A percentile compares a stretch with the other conserved stretches of the same genome.
phyloP scores from a whole-genome alignment of 2,888 invertebrate genomes.

The Lasioglossum malachurum region DNA sequence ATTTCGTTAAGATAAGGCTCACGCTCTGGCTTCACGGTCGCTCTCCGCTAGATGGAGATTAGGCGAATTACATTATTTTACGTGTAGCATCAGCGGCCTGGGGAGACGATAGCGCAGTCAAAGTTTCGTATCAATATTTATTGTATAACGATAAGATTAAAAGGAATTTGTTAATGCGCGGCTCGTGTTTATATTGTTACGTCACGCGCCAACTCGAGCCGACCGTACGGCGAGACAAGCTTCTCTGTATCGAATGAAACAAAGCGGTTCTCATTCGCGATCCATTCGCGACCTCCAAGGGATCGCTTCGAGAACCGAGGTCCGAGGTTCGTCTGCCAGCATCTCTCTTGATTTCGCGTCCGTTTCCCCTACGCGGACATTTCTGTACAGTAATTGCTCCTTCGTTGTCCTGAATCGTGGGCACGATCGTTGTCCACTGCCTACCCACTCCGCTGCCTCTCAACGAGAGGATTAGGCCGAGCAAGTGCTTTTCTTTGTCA shows the following conservation, averaged over 20 bases:
- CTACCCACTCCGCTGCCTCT: too few species aligned
- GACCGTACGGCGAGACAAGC: constrained; percentile 64
- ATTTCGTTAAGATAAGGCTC: constrained; percentile 79
- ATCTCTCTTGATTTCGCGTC: not conserved
- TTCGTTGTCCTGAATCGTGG: too few species aligned
- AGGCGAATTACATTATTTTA: constrained; percentile 80
- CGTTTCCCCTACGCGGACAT: not conserved
- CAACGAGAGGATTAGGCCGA: too few species aligned
- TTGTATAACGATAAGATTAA: constrained; percentile 82
- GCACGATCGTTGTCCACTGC: too few species aligned
- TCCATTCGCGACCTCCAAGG: not conserved
- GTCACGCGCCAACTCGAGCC: constrained; percentile 70
- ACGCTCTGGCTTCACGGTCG: constrained; percentile 64
- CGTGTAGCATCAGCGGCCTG: constrained; percentile 66
- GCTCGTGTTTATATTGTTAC: constrained; percentile 81
- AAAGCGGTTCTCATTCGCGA: constrained; percentile 75
- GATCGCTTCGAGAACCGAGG: not conserved
- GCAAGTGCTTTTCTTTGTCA: too few species aligned
- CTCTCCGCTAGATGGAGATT: constrained; percentile 73
- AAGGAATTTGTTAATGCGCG: constrained; percentile 78
- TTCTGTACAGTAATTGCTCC: too few species aligned
- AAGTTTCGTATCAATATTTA: constrained; percentile 83
- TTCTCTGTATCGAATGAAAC: constrained; percentile 74
- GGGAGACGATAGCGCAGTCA: constrained; percentile 76
- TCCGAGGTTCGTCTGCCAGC: not conserved